These are phyloP conservation scores for Lophotriccus pileatus DNA, from an alignment of 2,797 vertebrate species.

Conservation along the genomic window DNA sequence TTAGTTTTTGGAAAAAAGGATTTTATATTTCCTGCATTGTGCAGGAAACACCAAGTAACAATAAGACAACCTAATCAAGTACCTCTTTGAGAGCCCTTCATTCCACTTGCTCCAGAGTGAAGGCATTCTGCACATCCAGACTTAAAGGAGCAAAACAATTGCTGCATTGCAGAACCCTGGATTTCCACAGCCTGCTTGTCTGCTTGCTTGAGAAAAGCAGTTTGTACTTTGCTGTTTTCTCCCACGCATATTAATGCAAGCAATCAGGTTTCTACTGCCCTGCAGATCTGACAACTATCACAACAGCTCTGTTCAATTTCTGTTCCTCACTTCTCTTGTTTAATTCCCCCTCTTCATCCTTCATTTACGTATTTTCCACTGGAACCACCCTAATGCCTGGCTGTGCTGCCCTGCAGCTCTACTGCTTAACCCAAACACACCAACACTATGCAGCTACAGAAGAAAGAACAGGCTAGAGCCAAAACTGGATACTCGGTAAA, in stretches of 20 bases:
- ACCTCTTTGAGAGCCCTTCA: background rate
- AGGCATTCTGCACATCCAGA: background rate
- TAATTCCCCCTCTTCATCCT: background rate
- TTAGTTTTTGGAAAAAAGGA: background rate
- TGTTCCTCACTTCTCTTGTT: background rate
- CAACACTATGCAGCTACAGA: background rate
- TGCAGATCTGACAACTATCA: background rate
- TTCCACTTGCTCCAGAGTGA: background rate
- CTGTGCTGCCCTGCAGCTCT: background rate
- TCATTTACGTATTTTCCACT: background rate
- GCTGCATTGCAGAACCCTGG: background rate
- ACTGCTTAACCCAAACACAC: background rate
- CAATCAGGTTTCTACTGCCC: background rate
- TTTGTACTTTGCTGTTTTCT: background rate
- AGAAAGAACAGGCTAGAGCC: background rate
- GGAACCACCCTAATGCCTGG: background rate
- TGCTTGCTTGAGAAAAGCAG: background rate
- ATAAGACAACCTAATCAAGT: background rate
- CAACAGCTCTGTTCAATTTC: background rate
- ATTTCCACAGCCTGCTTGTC: background rate
- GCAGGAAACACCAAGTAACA: background rate
- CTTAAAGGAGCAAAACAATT: background rate
- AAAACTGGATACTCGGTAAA: background rate
- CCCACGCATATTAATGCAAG: background rate
- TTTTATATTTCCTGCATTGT: background rate